A percentile compares a stretch with the other conserved stretches of the same genome.
Evolutionary conservation across 2,113 vertebrate species (phyloP).

Genomic region (Cyanocitta stelleri): DNA sequence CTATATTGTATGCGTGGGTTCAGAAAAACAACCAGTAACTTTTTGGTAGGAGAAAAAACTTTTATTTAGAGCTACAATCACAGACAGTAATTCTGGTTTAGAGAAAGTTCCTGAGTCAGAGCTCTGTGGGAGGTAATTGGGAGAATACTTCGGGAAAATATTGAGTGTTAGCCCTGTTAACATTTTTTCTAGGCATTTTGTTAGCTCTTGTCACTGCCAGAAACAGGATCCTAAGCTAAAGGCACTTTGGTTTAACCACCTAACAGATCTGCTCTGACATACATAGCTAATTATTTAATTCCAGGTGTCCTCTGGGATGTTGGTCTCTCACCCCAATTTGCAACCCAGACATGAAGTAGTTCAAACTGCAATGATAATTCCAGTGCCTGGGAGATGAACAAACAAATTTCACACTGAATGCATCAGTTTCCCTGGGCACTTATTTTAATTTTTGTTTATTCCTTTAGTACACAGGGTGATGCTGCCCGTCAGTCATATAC

Average conservation of each 20-base stretch:
- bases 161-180: neutral
- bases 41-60: neutral
- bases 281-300: neutral
- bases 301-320: neutral
- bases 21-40: neutral
- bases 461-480: neutral
- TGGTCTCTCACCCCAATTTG: neutral
- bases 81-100: neutral
- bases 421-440: neutral
- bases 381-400: neutral
- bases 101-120: neutral
- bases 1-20: neutral
- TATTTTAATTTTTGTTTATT: slow-evolving; percentile 1
- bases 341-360: neutral
- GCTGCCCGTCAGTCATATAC: neutral
- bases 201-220: neutral
- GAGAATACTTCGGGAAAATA: neutral
- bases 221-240: neutral
- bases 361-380: neutral
- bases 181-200: neutral
- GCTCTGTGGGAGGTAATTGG: neutral
- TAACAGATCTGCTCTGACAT: neutral
- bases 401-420: neutral
- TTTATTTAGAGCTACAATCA: neutral
- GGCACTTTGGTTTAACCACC: neutral